A percentile compares a stretch with the other conserved stretches of the same genome.
Conservation (phyloP, 2,113 vertebrate species). For the Lophura nycthemera region DNA sequence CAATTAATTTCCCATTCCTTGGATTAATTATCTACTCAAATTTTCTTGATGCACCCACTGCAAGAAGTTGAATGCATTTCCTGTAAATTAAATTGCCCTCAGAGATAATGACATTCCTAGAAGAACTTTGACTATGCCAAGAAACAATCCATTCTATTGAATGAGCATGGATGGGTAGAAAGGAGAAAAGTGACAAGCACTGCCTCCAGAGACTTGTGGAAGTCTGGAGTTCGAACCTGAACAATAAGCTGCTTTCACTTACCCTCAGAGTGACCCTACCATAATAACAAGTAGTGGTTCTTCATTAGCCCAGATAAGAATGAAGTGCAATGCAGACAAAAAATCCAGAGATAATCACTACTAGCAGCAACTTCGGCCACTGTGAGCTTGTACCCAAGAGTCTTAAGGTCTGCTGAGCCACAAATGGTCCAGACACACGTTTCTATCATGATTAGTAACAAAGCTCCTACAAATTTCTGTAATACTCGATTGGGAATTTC, state of each 20-base stretch:
- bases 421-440: neutral
- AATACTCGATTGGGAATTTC: fast-evolving
- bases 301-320: neutral
- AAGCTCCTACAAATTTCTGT: neutral
- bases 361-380: neutral
- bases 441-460: neutral
- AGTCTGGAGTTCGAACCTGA: neutral
- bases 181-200: neutral
- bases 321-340: fast-evolving
- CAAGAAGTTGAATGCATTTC: constrained; percentile 28
- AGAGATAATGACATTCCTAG: neutral
- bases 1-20: constrained; percentile 61
- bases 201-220: neutral
- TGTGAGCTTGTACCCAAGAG: neutral
- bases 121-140: neutral
- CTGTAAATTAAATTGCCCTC: constrained; percentile 29
- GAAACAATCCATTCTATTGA: neutral
- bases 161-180: neutral
- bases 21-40: constrained; percentile 51
- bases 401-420: neutral
- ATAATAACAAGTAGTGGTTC: neutral
- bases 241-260: neutral
- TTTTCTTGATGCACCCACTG: neutral
- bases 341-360: neutral
- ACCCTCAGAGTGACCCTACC: neutral